These are phyloP conservation scores for Perdita meconis DNA, from an alignment of 2,888 invertebrate genomes.

Conservation along the genomic window DNA sequence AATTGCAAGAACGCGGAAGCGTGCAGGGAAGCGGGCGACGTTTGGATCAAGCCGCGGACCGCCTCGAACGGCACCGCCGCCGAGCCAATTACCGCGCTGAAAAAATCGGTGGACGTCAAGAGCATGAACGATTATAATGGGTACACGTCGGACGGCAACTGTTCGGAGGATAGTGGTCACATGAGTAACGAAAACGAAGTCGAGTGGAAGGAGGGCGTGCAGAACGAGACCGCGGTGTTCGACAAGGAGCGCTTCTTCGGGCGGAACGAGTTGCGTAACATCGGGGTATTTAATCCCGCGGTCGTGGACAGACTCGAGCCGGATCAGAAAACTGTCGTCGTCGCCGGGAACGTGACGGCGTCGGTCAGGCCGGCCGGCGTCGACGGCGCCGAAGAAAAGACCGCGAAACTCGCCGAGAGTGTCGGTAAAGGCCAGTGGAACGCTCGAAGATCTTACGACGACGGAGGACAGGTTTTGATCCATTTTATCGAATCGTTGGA, in stretches of 20 bases:
- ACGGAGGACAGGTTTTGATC: constrained; percentile 69
- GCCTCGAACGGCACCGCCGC: constrained; percentile 50
- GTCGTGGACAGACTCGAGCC: constrained; percentile 69
- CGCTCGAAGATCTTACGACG: constrained; percentile 36
- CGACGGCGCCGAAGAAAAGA: constrained; percentile 71
- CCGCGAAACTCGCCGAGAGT: constrained; percentile 16
- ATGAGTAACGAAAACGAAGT: constrained; percentile 90
- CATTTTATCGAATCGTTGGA: constrained; percentile 12
- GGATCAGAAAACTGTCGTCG: constrained; percentile 60
- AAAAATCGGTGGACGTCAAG: constrained; percentile 68
- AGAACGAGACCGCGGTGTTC: constrained; percentile 62
- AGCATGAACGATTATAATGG: constrained; percentile 71
- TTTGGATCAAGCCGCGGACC: constrained; percentile 71
- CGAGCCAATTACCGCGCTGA: constrained; percentile 65
- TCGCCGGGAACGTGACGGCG: constrained; percentile 62
- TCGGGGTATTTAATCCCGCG: constrained; percentile 75
- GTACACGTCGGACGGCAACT: constrained; percentile 87
- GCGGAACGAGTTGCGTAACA: constrained; percentile 32
- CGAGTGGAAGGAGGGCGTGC: constrained; percentile 77
- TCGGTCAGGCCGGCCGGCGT: constrained; percentile 76
- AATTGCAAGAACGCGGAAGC: constrained; percentile 80
- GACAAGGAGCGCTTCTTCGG: constrained; percentile 72
- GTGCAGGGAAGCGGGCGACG: constrained; percentile 66
- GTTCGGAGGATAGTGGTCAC: constrained; percentile 92
- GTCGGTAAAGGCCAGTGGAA: constrained; percentile 47